A percentile compares a stretch with the other conserved stretches of the same genome.
phyloP scores from a whole-genome alignment of 2,888 invertebrate genomes.

The Melanargia galathea region DNA sequence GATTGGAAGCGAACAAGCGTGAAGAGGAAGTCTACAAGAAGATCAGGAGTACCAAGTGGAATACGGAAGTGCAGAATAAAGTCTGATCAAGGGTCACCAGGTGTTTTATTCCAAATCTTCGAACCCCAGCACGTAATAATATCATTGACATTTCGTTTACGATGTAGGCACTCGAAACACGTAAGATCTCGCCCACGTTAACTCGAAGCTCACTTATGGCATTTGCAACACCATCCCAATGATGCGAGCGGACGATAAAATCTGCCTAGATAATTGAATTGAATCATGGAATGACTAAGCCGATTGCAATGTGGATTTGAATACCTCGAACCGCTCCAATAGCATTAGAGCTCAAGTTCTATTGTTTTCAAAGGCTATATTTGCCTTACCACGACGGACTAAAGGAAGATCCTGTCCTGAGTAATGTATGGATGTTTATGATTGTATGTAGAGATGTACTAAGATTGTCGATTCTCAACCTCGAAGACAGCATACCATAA shows the following conservation, averaged over 20 bases:
- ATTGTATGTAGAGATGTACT: neutral
- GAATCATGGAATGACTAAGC: conserved; percentile 38
- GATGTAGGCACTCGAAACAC: conserved; percentile 26
- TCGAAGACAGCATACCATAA: neutral
- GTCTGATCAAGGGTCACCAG: no score
- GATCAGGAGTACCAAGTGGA: no score
- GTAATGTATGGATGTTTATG: neutral
- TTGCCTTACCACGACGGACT: conserved; percentile 14
- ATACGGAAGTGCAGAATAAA: no score
- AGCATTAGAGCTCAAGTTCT: conserved; percentile 17
- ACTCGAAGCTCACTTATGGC: conserved; percentile 33
- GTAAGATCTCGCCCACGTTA: conserved; percentile 34
- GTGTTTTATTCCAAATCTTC: no score
- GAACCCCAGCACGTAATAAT: no score
- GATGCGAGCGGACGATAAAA: conserved; percentile 33
- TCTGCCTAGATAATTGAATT: conserved; percentile 39
- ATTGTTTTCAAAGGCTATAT: conserved; percentile 20
- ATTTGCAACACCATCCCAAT: conserved; percentile 36
- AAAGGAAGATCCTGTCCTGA: conserved; percentile 18
- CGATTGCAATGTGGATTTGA: conserved; percentile 31
- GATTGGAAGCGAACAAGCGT: no score
- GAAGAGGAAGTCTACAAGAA: no score
- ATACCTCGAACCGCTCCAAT: conserved; percentile 15
- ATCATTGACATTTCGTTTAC: conserved; percentile 30
- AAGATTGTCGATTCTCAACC: neutral